A percentile compares a stretch with the other conserved stretches of the same genome.
These are phyloP conservation scores for Pseudorhiza aurosa DNA, from an alignment of 30 jellyfish, hydroid and myxozoan species.

Conservation along the genomic window DNA sequence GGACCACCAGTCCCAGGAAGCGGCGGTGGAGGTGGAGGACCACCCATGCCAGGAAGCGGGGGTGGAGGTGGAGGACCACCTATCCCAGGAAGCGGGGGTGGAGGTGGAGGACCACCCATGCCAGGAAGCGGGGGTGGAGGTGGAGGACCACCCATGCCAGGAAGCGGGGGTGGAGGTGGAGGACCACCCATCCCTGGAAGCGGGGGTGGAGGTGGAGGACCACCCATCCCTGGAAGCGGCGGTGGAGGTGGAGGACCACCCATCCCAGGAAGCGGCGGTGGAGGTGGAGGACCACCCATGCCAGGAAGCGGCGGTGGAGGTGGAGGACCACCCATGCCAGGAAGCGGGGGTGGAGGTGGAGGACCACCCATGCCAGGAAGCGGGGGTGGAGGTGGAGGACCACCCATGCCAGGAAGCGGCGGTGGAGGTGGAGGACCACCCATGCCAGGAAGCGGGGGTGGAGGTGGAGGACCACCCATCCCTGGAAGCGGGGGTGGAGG, in stretches of 20 bases:
- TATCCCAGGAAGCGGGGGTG: conserved; percentile 67
- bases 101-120: conserved; percentile 75
- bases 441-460: conserved; percentile 48
- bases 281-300: conserved; percentile 63
- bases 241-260: conserved; percentile 82
- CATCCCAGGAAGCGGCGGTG: conserved; percentile 60
- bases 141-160: conserved; percentile 24
- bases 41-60: conserved; percentile 79
- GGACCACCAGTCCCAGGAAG: conserved; percentile 69
- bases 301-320: conserved; percentile 41
- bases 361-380: conserved; percentile 31
- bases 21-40: conserved; percentile 82
- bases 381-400: conserved; percentile 79
- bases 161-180: conserved; percentile 76
- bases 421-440: conserved; percentile 91
- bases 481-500: conserved; percentile 83
- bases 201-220: conserved; percentile 84
- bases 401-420: conserved; percentile 48
- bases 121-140: conserved; percentile 79
- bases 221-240: conserved; percentile 64
- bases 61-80: conserved; percentile 74
- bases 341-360: conserved; percentile 36
- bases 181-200: conserved; percentile 53
- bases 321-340: conserved; percentile 4
- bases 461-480: conserved; percentile 66